These are phyloP conservation scores for Sepiola atlantica DNA, from an alignment of 2,888 invertebrate genomes.

Conservation along the genomic window DNA sequence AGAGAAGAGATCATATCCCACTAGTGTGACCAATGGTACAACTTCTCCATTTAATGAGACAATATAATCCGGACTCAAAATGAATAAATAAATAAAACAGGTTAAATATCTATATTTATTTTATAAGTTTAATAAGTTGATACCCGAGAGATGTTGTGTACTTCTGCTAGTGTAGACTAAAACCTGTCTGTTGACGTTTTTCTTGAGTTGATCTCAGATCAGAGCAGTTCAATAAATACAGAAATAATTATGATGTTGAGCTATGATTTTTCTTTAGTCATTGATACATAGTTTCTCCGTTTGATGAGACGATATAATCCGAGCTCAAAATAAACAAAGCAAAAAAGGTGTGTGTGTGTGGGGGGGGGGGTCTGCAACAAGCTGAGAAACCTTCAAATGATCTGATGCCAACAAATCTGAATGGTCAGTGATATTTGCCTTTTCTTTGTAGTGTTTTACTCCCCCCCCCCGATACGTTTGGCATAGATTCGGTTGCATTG, in stretches of 20 bases:
- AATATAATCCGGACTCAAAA: no score
- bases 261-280: not conserved
- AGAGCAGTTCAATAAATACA: not conserved
- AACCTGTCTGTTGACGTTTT: no score
- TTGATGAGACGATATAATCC: not conserved
- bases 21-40: no score
- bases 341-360: not conserved
- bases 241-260: not conserved
- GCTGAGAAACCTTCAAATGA: not conserved
- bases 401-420: not conserved
- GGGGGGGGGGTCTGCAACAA: not conserved
- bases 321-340: not conserved
- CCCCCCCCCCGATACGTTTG: not conserved
- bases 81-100: no score
- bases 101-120: no score
- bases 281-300: not conserved
- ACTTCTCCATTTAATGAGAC: no score
- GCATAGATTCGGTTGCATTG: not conserved
- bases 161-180: no score
- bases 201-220: no score
- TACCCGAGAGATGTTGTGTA: no score
- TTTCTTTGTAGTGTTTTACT: not conserved
- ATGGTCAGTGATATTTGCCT: not conserved
- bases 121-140: no score
- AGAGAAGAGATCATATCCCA: no score